These are phyloP conservation scores for Whitmania pigra DNA, from an alignment of 1,140 invertebrate species.

Conservation along the genomic window DNA sequence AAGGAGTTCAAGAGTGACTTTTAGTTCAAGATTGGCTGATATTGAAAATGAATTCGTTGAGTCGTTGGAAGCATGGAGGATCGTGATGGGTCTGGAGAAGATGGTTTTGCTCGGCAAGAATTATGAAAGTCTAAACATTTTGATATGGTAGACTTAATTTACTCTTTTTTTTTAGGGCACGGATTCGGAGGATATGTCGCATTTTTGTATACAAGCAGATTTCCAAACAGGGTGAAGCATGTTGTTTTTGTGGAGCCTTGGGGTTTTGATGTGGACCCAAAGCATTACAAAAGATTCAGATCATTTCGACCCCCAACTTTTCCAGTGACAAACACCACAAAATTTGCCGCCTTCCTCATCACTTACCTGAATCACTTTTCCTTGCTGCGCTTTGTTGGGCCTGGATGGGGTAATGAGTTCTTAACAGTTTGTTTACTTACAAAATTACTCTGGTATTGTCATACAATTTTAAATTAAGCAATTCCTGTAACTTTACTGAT, in stretches of 20 bases:
- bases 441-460: neutral
- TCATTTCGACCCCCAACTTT: constrained; percentile 39
- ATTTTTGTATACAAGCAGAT: constrained; percentile 65
- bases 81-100: constrained; percentile 71
- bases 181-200: constrained; percentile 88
- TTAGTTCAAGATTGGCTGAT: constrained; percentile 61
- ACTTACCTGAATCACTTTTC: constrained; percentile 81
- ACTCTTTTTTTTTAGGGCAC: constrained; percentile 49
- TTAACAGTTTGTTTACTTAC: neutral
- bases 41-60: constrained; percentile 78
- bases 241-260: constrained; percentile 89
- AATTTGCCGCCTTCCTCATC: constrained; percentile 45
- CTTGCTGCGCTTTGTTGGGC: constrained; percentile 71
- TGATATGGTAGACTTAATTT: neutral
- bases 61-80: constrained; percentile 86
- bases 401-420: constrained; percentile 53
- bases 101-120: constrained; percentile 63
- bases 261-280: constrained; percentile 78
- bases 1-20: constrained; percentile 71
- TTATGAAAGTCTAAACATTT: neutral
- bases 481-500: neutral
- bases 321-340: constrained; percentile 32
- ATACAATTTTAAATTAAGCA: neutral
- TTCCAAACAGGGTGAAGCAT: constrained; percentile 60
- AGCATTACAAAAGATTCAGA: constrained; percentile 38